Evolutionary conservation across 1,140 invertebrate genomes (phyloP).

Genomic region (Trichonephila clavata): DNA sequence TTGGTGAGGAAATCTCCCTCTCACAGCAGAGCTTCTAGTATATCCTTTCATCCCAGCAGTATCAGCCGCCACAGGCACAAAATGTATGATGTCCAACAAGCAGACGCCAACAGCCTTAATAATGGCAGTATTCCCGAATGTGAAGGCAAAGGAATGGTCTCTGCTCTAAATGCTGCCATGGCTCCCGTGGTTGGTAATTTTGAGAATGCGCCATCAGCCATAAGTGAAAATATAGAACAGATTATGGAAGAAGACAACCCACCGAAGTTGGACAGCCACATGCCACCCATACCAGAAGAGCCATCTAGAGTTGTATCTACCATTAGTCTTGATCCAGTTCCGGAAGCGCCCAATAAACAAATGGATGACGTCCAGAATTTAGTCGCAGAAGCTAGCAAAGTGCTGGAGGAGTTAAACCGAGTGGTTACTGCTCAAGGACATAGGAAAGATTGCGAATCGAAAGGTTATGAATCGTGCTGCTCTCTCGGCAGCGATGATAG

Average conservation of each 20-base stretch:
- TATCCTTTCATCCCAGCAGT: constrained; percentile 70
- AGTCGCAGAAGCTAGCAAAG: constrained; percentile 71
- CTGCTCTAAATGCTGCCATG: constrained; percentile 55
- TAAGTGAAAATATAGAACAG: neutral
- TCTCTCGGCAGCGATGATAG: constrained; percentile 45
- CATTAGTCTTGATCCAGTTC: neutral
- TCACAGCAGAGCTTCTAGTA: constrained; percentile 67
- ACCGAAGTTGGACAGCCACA: neutral
- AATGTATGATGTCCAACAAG: constrained; percentile 64
- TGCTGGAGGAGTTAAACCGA: constrained; percentile 66
- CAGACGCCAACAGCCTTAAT: constrained; percentile 13
- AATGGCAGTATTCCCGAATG: neutral
- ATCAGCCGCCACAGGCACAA: constrained; percentile 62
- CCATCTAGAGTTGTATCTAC: constrained; percentile 46
- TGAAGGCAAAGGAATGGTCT: constrained; percentile 7
- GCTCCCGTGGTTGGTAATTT: constrained; percentile 59
- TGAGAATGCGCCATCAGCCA: neutral
- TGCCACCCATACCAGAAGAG: constrained; percentile 73
- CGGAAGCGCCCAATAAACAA: neutral
- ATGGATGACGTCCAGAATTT: constrained; percentile 65
- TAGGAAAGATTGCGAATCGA: constrained; percentile 48
- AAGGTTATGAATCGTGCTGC: constrained; percentile 71
- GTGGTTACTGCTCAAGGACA: constrained; percentile 47
- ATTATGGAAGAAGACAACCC: neutral
- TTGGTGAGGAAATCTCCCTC: constrained; percentile 16